Percentiles rank a stretch among this genome's conserved stretches.
phyloP scores from a whole-genome alignment of 2,888 invertebrate genomes.

The Parochlus steinenii region DNA sequence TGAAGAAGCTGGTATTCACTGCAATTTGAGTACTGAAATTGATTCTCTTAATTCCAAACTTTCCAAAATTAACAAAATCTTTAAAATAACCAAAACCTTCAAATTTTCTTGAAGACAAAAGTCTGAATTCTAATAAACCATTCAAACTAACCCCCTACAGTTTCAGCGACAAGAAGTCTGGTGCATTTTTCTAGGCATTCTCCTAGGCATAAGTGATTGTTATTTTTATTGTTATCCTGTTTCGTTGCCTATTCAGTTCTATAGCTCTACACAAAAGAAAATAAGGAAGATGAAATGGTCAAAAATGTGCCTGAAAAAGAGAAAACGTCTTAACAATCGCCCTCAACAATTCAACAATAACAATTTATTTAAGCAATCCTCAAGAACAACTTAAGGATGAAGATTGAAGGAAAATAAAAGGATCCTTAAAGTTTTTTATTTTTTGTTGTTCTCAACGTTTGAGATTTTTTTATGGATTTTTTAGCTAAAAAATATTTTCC shows the following conservation, averaged over 20 bases:
- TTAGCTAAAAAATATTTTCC: too few relatives aligned
- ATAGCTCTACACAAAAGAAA: conserved; percentile 4
- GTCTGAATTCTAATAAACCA: neutral
- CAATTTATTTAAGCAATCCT: too few relatives aligned
- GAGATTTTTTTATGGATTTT: neutral
- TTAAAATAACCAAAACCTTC: conserved; percentile 4
- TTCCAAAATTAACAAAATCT: conserved; percentile 8
- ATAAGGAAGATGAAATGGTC: conserved; percentile 10
- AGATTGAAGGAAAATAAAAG: neutral
- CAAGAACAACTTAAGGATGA: too few relatives aligned
- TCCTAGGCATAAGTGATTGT: too few relatives aligned
- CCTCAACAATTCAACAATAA: too few relatives aligned
- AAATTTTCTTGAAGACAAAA: neutral
- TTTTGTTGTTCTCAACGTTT: conserved; percentile 3
- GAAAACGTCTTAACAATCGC: conserved; percentile 1
- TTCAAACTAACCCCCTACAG: neutral
- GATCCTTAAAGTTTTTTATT: conserved; percentile 2
- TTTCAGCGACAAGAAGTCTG: conserved; percentile 10
- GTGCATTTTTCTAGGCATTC: neutral
- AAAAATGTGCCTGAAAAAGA: conserved; percentile 6
- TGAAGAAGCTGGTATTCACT: too few relatives aligned
- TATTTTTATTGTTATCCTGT: too few relatives aligned
- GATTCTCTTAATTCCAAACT: conserved; percentile 7
- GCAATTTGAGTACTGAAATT: neutral
- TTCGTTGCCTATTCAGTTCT: too few relatives aligned